Base-by-base conservation (phyloP, 1,140 invertebrate genomes). In the Coenobita brevimanus region DNA sequence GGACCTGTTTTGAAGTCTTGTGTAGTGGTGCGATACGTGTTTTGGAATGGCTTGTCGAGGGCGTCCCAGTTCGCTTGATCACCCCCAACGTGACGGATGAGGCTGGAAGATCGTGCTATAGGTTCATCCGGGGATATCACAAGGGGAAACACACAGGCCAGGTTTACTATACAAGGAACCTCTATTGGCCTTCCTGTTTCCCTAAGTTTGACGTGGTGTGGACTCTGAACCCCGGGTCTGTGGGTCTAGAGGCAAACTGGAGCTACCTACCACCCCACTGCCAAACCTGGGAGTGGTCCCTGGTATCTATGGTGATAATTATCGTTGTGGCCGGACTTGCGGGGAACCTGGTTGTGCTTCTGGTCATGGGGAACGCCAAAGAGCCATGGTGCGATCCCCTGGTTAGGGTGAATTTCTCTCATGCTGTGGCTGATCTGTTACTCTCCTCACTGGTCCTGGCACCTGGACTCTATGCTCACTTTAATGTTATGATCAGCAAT, bases 211-310 rank as follows among this genome's bases (percentile, higher is more conserved):
- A 83, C 27, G 69, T 83, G 13, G 33, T 73, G 67, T 83, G 82
- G 82, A 57, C 30, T 38, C 27, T 1, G 4, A 50, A 83, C 21
- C 67, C 82, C 3, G 67, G 67, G 21, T 2, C 64, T 2, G 15
- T 30, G 10, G 82, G 67, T 57, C 8, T 75, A 30, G 69, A 57
- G 67, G 3, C 27, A 10, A 17, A 27, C 46, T 71, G 82, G 67
- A 81, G 78, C n/a, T 81, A 81, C 78, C 78, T 81, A n/a, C 78
- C 78, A 15, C 57, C 27, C 8, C 36, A 38, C 43, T 81, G 78
- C 46, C 78, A 60, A 17, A n/a, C 33, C 6, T 10, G 8, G 2
- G 78, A 81, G n/a, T 21, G 62, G 4, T 17, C 46, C 33, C 33
- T 81, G 33, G 36, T 41, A 3, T 33, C 21, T 15, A 10, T 81